phyloP scores from a whole-genome alignment of 2,888 invertebrate genomes.

The Drosophila rellima region DNA sequence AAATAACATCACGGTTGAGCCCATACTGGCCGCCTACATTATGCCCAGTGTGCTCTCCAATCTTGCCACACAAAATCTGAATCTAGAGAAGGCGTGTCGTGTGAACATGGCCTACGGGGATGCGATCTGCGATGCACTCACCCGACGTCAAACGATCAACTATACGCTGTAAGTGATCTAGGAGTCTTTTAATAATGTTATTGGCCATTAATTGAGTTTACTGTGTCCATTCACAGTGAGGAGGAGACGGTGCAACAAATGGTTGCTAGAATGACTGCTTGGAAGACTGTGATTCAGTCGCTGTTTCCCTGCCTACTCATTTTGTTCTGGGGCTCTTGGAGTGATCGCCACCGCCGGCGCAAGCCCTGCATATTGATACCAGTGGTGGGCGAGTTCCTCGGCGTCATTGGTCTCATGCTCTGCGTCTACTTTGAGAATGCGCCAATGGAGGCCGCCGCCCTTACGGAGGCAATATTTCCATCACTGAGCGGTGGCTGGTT shows the following conservation, averaged over 20 bases:
- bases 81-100: slow-evolving; percentile 94
- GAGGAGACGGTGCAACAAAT: slow-evolving; percentile 90
- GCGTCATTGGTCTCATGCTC: slow-evolving; percentile 91
- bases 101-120: slow-evolving; percentile 91
- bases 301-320: slow-evolving; percentile 93
- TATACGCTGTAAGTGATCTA: slow-evolving; percentile 85
- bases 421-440: slow-evolving; percentile 93
- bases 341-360: slow-evolving; percentile 87
- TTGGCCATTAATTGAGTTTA: background rate
- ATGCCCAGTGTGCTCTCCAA: slow-evolving; percentile 89
- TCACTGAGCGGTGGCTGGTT: slow-evolving; percentile 94
- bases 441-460: slow-evolving; percentile 92
- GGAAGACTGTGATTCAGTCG: slow-evolving; percentile 94
- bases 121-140: slow-evolving; percentile 91
- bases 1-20: slow-evolving; percentile 89
- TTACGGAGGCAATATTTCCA: slow-evolving; percentile 93
- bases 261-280: slow-evolving; percentile 93
- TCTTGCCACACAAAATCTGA: slow-evolving; percentile 93
- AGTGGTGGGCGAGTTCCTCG: slow-evolving; percentile 92
- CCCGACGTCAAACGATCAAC: slow-evolving; percentile 89
- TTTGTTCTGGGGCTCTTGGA: slow-evolving; percentile 93
- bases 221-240: slow-evolving; percentile 83
- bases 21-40: slow-evolving; percentile 88
- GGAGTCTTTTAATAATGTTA: background rate
- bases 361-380: slow-evolving; percentile 93